Conservation (phyloP, 2,113 vertebrate genomes). For the Lathamus discolor region DNA sequence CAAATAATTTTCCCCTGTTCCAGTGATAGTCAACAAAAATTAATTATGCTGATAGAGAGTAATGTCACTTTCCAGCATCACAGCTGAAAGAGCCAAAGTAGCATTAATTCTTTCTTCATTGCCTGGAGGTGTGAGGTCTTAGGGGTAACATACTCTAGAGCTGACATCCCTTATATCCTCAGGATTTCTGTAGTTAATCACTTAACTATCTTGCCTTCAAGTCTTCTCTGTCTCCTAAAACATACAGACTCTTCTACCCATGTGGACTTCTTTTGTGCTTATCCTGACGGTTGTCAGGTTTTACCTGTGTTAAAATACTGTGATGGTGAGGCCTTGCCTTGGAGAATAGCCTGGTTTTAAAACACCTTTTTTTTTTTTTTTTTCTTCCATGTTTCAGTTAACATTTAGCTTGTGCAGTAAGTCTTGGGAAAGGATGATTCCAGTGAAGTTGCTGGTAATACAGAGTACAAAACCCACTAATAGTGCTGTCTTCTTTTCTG, state of each 20-base stretch:
- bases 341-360: background rate
- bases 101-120: background rate
- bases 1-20: background rate
- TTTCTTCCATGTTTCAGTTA: background rate
- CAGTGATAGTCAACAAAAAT: background rate
- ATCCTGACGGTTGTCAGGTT: background rate
- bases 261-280: background rate
- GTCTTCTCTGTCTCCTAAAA: background rate
- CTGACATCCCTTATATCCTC: background rate
- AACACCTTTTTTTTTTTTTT: background rate
- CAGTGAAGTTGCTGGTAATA: background rate
- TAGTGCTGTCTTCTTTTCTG: background rate
- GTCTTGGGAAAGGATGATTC: background rate
- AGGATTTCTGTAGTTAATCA: background rate
- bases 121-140: background rate
- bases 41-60: background rate
- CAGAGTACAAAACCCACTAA: background rate
- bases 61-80: background rate
- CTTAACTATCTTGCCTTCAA: background rate
- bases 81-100: background rate
- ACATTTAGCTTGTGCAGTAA: background rate
- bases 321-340: background rate
- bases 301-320: background rate
- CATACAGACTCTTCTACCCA: background rate
- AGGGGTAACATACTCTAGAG: background rate